These are phyloP conservation scores for Manduca sexta DNA, from an alignment of 1,140 invertebrate genomes.

Conservation along the genomic window DNA sequence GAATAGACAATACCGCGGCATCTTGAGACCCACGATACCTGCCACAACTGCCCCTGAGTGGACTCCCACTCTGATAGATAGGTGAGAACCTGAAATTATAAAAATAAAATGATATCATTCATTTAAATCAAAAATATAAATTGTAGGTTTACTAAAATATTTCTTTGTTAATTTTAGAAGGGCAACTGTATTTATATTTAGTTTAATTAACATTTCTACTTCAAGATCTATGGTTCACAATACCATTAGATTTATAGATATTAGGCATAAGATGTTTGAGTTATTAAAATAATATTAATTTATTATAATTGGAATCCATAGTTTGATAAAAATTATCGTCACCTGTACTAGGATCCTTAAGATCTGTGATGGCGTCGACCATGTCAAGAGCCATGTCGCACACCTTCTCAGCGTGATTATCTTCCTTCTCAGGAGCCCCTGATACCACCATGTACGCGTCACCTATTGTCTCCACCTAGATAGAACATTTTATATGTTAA, in stretches of 20 bases:
- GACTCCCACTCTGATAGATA: constrained; percentile 92
- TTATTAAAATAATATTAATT: no score
- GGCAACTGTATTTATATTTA: no score
- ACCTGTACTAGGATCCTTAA: constrained; percentile 94
- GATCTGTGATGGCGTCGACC: constrained; percentile 92
- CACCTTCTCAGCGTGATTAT: constrained; percentile 93
- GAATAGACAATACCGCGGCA: constrained; percentile 96
- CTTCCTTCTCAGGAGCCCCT: constrained; percentile 92
- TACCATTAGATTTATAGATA: no score
- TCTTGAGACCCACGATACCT: constrained; percentile 95
- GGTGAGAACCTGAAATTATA: constrained; percentile 80
- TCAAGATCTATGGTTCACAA: no score
- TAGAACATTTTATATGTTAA: background rate
- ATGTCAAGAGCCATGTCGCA: constrained; percentile 98
- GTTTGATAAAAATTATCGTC: no score
- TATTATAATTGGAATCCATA: no score
- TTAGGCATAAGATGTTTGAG: no score
- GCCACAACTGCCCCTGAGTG: constrained; percentile 94
- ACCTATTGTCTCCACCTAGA: constrained; percentile 95
- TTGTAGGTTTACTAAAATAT: no score
- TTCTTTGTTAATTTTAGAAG: no score
- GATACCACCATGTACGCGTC: constrained; percentile 98
- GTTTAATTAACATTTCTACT: no score
- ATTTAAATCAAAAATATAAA: no score
- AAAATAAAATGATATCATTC: background rate